Evolutionary conservation across 2,797 vertebrate genomes (phyloP).

Genomic region (Anomalospiza imberbis): DNA sequence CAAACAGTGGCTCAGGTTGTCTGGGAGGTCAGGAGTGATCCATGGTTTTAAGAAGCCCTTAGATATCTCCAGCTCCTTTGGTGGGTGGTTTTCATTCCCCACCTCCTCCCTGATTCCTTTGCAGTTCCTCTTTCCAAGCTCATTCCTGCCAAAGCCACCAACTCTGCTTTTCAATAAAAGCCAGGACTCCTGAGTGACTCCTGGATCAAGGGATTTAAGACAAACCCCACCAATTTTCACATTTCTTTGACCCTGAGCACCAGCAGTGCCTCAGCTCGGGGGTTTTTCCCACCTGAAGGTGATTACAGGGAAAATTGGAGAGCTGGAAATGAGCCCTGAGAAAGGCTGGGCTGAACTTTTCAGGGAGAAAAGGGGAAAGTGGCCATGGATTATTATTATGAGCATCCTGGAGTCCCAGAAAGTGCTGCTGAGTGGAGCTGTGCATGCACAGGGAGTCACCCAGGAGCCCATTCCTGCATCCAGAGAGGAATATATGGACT

Average conservation of each 20-base stretch:
- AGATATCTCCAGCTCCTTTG: neutral
- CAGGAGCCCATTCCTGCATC: neutral
- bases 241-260: neutral
- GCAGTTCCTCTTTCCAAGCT: neutral
- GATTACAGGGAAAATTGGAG: neutral
- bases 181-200: neutral
- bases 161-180: constrained; percentile 9
- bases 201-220: neutral
- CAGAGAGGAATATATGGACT: neutral
- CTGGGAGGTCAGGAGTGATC: neutral
- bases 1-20: neutral
- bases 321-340: neutral
- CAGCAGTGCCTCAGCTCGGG: neutral
- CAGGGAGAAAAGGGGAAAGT: neutral
- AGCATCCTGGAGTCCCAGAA: neutral
- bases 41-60: neutral
- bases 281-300: neutral
- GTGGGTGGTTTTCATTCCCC: neutral
- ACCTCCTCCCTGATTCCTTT: neutral
- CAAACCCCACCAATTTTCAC: neutral
- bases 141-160: neutral
- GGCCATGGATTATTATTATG: neutral
- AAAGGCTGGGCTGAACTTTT: neutral
- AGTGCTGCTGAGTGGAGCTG: neutral
- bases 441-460: neutral